Conservation (phyloP, 2,113 vertebrate species). For the Rallus limicola region DNA sequence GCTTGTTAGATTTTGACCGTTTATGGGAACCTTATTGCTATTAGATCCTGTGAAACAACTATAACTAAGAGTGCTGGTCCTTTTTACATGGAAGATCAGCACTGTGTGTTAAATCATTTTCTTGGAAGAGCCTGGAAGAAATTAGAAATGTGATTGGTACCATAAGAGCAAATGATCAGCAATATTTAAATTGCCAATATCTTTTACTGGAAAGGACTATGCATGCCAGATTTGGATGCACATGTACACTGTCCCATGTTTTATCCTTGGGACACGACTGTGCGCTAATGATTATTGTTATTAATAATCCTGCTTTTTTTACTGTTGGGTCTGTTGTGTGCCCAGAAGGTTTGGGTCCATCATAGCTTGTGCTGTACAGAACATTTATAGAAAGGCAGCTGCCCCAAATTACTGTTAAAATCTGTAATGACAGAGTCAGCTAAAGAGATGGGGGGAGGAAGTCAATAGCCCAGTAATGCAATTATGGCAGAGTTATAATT, state of each 20-base stretch:
- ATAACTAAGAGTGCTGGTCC: constrained; percentile 23
- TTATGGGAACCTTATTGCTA: constrained; percentile 45
- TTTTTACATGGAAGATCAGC: neutral
- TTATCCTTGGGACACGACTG: neutral
- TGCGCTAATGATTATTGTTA: neutral
- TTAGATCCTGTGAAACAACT: neutral
- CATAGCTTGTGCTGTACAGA: neutral
- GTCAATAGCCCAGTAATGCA: neutral
- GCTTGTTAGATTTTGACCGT: constrained; percentile 51
- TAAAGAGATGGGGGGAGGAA: neutral
- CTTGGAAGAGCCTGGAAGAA: constrained; percentile 1
- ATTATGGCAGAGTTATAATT: constrained; percentile 3
- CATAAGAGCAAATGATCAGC: constrained; percentile 3
- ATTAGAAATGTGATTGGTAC: neutral
- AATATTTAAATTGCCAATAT: neutral
- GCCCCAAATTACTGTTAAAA: neutral
- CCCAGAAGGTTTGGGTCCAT: neutral
- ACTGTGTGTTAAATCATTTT: constrained; percentile 11
- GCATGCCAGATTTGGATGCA: neutral
- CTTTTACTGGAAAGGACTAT: neutral
- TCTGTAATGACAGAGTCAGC: neutral
- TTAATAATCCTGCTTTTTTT: neutral
- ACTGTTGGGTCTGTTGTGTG: neutral
- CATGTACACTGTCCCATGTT: neutral
- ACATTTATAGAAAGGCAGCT: neutral